phyloP scores from a whole-genome alignment of 2,113 vertebrate genomes.

The Eonycteris spelaea region DNA sequence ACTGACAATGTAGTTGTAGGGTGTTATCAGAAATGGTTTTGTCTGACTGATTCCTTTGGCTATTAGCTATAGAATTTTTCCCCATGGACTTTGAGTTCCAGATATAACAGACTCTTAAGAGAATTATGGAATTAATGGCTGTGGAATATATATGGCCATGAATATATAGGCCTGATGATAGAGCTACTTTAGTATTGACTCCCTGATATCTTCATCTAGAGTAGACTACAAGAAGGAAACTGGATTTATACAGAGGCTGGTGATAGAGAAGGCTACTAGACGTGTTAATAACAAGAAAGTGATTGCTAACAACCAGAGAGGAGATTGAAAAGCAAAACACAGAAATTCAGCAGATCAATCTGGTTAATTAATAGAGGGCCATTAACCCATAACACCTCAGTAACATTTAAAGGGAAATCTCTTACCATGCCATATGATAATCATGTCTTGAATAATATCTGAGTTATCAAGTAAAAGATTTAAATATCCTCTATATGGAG shows the following conservation, averaged over 20 bases:
- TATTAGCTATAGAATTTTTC: background rate
- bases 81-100: background rate
- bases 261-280: background rate
- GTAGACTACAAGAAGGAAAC: background rate
- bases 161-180: background rate
- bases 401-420: background rate
- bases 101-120: background rate
- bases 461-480: slow-evolving; percentile 8
- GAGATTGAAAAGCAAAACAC: background rate
- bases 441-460: background rate
- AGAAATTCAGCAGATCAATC: background rate
- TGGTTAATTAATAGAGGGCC: background rate
- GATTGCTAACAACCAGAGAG: background rate
- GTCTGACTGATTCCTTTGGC: slow-evolving; percentile 1
- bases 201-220: background rate
- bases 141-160: background rate
- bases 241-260: background rate
- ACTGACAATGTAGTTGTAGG: background rate
- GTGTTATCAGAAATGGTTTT: background rate
- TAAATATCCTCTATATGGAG: background rate
- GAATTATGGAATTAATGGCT: background rate
- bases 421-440: background rate
- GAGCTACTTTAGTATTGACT: background rate
- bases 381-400: background rate
- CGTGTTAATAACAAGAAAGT: background rate